Conservation (phyloP, 2,888 invertebrate species). For the Taphrorychus bicolor region DNA sequence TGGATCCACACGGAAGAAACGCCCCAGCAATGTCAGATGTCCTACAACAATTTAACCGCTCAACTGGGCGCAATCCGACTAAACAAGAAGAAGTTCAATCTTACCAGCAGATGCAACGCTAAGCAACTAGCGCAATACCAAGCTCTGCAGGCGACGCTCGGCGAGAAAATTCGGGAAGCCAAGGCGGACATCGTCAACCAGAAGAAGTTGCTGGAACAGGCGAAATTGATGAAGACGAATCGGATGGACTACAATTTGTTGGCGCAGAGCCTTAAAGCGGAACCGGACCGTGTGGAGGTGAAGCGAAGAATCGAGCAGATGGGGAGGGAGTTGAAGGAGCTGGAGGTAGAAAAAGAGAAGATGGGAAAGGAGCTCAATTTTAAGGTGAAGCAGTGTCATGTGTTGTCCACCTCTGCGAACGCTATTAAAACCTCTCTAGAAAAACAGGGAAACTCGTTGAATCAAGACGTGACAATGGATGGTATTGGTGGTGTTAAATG, state of each 20-base stretch:
- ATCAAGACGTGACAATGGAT: too few relatives aligned
- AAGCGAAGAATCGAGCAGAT: slow-evolving; percentile 48
- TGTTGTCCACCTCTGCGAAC: slow-evolving; percentile 87
- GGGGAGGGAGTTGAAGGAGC: slow-evolving; percentile 71
- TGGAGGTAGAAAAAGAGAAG: slow-evolving; percentile 74
- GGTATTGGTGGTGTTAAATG: too few relatives aligned
- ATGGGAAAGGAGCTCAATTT: slow-evolving; percentile 78
- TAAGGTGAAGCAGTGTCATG: slow-evolving; percentile 88
- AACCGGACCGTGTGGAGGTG: slow-evolving; percentile 93
- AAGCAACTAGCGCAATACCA: slow-evolving; percentile 5
- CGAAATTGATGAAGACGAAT: slow-evolving; percentile 87
- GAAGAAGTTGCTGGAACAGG: slow-evolving; percentile 79
- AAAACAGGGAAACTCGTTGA: neutral
- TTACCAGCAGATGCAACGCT: neutral
- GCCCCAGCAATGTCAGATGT: slow-evolving; percentile 79
- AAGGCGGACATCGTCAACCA: slow-evolving; percentile 82
- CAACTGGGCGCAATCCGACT: slow-evolving; percentile 5
- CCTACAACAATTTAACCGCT: slow-evolving; percentile 8
- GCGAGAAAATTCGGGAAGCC: slow-evolving; percentile 79
- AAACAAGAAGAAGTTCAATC: slow-evolving; percentile 6
- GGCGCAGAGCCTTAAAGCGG: slow-evolving; percentile 87
- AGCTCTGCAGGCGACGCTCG: slow-evolving; percentile 67
- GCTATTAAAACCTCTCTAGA: slow-evolving; percentile 49
- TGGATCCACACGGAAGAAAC: slow-evolving; percentile 69
- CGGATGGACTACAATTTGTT: slow-evolving; percentile 91